A percentile compares a stretch with the other conserved stretches of the same genome.
Evolutionary conservation across 2,113 vertebrate species (phyloP).

Genomic region (Labrus mixtus): DNA sequence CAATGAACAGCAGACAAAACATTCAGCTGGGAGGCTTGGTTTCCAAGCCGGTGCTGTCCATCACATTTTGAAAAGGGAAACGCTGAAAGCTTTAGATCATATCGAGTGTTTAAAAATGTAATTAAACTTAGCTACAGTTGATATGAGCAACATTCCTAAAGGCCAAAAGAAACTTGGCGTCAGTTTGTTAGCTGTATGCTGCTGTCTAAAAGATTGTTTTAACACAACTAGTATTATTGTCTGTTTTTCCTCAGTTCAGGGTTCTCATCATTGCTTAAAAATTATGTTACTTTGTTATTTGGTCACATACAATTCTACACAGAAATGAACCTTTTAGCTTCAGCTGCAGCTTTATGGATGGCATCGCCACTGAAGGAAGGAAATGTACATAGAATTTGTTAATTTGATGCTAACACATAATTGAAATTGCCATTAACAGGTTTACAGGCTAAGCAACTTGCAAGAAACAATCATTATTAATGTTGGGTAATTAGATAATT

Average conservation of each 20-base stretch:
- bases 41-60: not conserved
- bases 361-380: no score
- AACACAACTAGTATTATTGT: not conserved
- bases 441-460: no score
- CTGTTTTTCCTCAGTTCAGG: not conserved
- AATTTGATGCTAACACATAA: no score
- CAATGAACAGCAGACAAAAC: not conserved
- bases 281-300: not conserved
- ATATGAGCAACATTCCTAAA: constrained; percentile 17
- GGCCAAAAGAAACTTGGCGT: constrained; percentile 22
- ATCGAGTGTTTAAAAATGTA: constrained; percentile 15
- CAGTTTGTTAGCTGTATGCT: not conserved
- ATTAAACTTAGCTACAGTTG: constrained; percentile 26
- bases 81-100: constrained; percentile 6
- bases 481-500: no score
- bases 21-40: not conserved
- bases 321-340: not conserved
- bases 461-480: no score
- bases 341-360: no score
- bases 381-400: no score
- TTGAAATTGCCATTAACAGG: no score
- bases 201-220: not conserved
- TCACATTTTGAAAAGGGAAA: constrained; percentile 8
- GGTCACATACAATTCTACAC: not conserved
- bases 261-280: not conserved